A percentile compares a stretch with the other conserved stretches of the same genome.
Evolutionary conservation across 1,140 invertebrate genomes (phyloP).

Genomic region (Heliconius himera): DNA sequence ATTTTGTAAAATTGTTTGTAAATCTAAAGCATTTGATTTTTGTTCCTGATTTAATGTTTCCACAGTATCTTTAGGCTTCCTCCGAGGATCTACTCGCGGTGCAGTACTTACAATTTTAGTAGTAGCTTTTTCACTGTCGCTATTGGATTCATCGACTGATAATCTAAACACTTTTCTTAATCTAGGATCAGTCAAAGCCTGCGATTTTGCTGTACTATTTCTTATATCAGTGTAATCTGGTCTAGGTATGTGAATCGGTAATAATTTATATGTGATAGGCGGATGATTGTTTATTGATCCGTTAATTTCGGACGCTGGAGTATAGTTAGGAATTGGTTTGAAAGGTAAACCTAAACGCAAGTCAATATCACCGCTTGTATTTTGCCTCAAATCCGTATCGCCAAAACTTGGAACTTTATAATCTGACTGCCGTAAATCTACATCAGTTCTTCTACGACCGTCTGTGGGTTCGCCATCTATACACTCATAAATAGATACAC

Average conservation of each 20-base stretch:
- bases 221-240: slow-evolving; percentile 89
- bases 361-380: slow-evolving; percentile 85
- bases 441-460: slow-evolving; percentile 78
- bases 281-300: slow-evolving; percentile 90
- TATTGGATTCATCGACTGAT: slow-evolving; percentile 82
- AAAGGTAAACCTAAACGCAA: slow-evolving; percentile 88
- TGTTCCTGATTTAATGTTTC: slow-evolving; percentile 58
- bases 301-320: slow-evolving; percentile 92
- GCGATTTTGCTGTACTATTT: slow-evolving; percentile 86
- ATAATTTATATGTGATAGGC: slow-evolving; percentile 86
- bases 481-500: slow-evolving; percentile 79
- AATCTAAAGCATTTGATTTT: slow-evolving; percentile 77
- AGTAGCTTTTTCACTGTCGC: slow-evolving; percentile 75
- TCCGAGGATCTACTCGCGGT: slow-evolving; percentile 80
- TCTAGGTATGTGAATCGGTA: slow-evolving; percentile 86
- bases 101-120: slow-evolving; percentile 49
- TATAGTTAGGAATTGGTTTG: slow-evolving; percentile 88
- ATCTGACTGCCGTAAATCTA: slow-evolving; percentile 83
- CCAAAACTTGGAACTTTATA: slow-evolving; percentile 75
- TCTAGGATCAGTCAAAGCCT: slow-evolving; percentile 87
- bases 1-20: slow-evolving; percentile 83
- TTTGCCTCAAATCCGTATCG: slow-evolving; percentile 82
- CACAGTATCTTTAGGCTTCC: slow-evolving; percentile 79
- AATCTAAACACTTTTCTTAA: slow-evolving; percentile 88
- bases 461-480: slow-evolving; percentile 77